Conservation (phyloP, 2,113 vertebrate species). For the Festucalex cinctus region DNA sequence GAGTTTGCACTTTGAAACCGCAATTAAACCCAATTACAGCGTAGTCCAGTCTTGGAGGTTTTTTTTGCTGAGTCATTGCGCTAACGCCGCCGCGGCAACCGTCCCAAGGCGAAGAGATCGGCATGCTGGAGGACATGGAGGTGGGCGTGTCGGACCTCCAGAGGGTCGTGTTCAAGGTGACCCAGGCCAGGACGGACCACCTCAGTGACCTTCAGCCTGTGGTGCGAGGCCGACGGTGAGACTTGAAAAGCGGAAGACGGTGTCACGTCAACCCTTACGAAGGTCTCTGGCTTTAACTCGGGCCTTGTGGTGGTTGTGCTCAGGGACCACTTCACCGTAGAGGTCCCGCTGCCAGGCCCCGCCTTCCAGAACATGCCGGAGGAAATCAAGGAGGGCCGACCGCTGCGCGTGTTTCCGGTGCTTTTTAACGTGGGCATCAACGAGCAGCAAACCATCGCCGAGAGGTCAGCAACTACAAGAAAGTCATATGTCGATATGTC, state of each 20-base stretch:
- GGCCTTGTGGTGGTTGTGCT: slow-evolving; percentile 15
- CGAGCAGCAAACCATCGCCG: slow-evolving; percentile 95
- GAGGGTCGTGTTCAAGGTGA: slow-evolving; percentile 89
- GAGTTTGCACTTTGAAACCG: slow-evolving; percentile 60
- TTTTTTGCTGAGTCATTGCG: background rate
- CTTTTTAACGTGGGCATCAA: slow-evolving; percentile 98
- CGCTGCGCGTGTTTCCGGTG: slow-evolving; percentile 82
- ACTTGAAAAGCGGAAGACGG: background rate
- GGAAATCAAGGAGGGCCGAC: slow-evolving; percentile 88
- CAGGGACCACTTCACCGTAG: slow-evolving; percentile 87
- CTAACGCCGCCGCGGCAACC: slow-evolving; percentile 3
- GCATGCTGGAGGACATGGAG: slow-evolving; percentile 98
- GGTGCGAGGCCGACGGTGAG: slow-evolving; percentile 91
- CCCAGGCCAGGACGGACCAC: slow-evolving; percentile 83
- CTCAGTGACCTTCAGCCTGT: slow-evolving; percentile 81
- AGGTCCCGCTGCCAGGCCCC: slow-evolving; percentile 86
- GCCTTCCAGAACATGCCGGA: slow-evolving; percentile 86
- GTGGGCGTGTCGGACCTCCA: slow-evolving; percentile 91
- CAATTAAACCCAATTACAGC: background rate
- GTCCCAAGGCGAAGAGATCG: slow-evolving; percentile 88
- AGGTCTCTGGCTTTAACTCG: too few species aligned
- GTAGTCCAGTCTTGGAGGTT: background rate
- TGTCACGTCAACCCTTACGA: too few species aligned
- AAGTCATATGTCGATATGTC: too few species aligned
- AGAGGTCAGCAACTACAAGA: slow-evolving; percentile 74